These are phyloP conservation scores for Steatornis caripensis DNA, from an alignment of 2,113 vertebrate species.

Conservation along the genomic window DNA sequence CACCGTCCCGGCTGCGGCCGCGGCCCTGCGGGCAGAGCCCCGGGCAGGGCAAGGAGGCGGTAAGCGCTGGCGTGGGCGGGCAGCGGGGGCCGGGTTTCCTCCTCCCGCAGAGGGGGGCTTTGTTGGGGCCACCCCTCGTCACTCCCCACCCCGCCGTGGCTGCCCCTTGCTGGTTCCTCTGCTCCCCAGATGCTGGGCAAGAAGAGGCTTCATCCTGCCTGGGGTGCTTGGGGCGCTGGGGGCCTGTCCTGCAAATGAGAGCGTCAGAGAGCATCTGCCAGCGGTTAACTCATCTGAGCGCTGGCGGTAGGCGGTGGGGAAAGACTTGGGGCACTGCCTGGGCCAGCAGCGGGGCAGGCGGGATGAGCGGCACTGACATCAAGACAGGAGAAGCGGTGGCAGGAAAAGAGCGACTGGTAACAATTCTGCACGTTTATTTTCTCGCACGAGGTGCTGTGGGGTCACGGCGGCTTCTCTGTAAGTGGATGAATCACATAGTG, in stretches of 20 bases:
- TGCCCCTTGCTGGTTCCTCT: background rate
- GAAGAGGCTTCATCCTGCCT: background rate
- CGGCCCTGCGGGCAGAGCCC: background rate
- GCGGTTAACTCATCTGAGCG: background rate
- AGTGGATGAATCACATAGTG: background rate
- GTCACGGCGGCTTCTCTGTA: background rate
- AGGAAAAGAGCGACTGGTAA: background rate
- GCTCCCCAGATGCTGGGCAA: background rate
- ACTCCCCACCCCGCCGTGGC: fast-evolving
- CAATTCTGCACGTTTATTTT: background rate
- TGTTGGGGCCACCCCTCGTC: background rate
- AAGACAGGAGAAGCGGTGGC: background rate
- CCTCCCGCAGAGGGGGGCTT: background rate
- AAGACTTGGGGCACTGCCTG: background rate
- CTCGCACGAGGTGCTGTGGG: background rate
- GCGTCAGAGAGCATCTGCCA: background rate
- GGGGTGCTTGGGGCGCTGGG: background rate
- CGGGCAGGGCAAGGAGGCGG: background rate
- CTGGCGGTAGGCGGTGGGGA: background rate
- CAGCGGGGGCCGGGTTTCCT: background rate
- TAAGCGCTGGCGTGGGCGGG: background rate
- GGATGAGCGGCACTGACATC: background rate
- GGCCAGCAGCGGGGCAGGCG: background rate
- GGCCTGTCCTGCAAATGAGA: background rate
- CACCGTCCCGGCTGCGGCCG: background rate